A percentile compares a stretch with the other conserved stretches of the same genome.
These are phyloP conservation scores for Terrapene triunguis DNA, from an alignment of 2,113 vertebrate genomes.

Conservation along the genomic window DNA sequence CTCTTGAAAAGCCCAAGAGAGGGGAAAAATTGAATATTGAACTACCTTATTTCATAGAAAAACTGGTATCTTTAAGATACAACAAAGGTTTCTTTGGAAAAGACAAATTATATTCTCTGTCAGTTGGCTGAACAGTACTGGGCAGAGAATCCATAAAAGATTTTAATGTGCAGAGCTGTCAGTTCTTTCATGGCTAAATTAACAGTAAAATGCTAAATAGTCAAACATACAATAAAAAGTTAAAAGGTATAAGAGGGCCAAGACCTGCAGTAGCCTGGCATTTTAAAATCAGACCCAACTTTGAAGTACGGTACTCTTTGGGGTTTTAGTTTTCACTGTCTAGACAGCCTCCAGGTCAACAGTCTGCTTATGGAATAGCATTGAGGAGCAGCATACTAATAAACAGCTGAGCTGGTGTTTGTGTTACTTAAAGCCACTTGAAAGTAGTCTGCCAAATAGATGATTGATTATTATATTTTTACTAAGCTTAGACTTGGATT, in stretches of 20 bases:
- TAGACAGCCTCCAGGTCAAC: background rate
- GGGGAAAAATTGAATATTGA: background rate
- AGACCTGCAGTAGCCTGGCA: background rate
- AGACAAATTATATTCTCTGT: background rate
- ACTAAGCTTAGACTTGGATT: background rate
- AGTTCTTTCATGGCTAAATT: background rate
- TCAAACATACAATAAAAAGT: background rate
- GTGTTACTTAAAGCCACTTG: background rate
- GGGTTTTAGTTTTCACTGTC: background rate
- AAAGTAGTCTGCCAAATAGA: background rate
- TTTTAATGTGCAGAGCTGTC: slow-evolving; percentile 15
- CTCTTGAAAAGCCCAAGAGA: background rate
- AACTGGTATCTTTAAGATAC: background rate
- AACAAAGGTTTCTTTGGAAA: slow-evolving; percentile 33
- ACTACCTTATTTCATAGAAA: background rate
- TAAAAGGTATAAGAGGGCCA: background rate
- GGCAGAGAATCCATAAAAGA: background rate
- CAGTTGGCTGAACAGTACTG: background rate
- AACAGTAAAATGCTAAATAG: slow-evolving; percentile 24
- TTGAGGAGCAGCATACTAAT: background rate
- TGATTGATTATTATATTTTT: background rate
- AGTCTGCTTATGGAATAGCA: background rate
- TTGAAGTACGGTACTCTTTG: slow-evolving; percentile 29
- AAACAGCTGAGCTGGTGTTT: background rate
- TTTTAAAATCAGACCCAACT: slow-evolving; percentile 16